Base-by-base conservation (phyloP, 2,888 invertebrate genomes). In the Lasioglossum calceatum region DNA sequence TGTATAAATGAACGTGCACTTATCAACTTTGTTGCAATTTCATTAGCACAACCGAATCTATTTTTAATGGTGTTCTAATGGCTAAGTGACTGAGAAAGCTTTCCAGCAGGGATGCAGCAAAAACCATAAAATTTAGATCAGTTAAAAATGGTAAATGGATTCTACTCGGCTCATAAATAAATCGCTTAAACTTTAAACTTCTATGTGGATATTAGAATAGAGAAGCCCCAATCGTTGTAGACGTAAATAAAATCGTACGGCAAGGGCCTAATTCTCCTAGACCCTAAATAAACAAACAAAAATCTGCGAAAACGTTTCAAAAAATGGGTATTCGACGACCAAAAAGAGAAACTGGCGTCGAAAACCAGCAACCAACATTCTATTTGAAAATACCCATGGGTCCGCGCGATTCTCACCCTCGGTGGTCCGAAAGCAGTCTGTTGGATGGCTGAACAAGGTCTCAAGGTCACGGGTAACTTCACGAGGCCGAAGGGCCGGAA, bases 391-490 rank as follows among this genome's bases (percentile, higher is more conserved):
- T 71, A 71, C 71, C n/a, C 23, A 42, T 71, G 23, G 12, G 39
- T 23, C 42, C 12, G 2, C 42, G n/a, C 71, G 42, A 71, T 19
- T 71, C 71, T 71, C 71, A 71, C 71, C 71, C 71, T 71, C 71
- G n/a, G 23, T 42, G 23, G 23, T 71, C 71, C 39, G 23, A 14
- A n/a, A n/a, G 42, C 42, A 23, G 42, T 42, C 42, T 4, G 39
- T 0, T 42, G 42, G 23, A 42, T 12, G 71, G 42, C 12, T 42
- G 12, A 2, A 14, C 14, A 12, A 23, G 39, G n/a, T 42, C 42
- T n/a, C n/a, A 71, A 71, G 71, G n/a, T 71, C 42, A 71, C 71
- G 39, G 42, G 42, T 71, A 42, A 71, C n/a, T 42, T n/a, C 42
- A 42, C 42, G 39, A 42, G n/a, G 71, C 42, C 71, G 5, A 5